Base-by-base conservation (phyloP, 2,888 invertebrate genomes). In the Capitulum mitella region DNA sequence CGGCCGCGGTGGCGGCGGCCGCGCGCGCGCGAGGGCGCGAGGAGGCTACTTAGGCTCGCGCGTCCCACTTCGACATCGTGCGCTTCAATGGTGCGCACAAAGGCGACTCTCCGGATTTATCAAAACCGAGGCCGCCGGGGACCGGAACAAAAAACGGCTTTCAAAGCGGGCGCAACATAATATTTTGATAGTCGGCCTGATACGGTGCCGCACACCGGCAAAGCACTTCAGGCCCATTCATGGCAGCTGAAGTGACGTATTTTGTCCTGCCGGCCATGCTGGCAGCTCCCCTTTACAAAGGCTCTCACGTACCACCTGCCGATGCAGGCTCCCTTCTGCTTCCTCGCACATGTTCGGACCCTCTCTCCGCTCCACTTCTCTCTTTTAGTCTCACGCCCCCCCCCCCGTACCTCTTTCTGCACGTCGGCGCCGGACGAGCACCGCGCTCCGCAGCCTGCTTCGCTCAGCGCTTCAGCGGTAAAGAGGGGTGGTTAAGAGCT, bases 221-320 rank as follows among this genome's bases (percentile, higher is more conserved):
- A 14, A 32, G 29, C 61, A 61, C 61, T 61, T 26, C n/a, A n/a
- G 32, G n/a, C 12, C 32, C 61, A 61, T 61, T 61, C 61, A 61
- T 61, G 29, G 29, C 12, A 26, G 29, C n/a, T 61, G 61, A 2
- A 61, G 61, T 61, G 61, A 29, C 32, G 61, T 61, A 61, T 61
- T 61, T 61, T 26, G 61, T 26, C 29, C n/a, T 14, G 29, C n/a
- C 61, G 61, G 29, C 61, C 32, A 26, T 26, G 29, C 32, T 26
- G 29, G 29, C 29, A 3, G 32, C 61, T 12, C n/a, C 8, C 3
- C 8, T 12, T 32, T 2, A 29, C 29, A 29, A 29, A 61, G 32
- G n/a, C 29, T 32, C n/a, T 61, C 61, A 61, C 61, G 61, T 61
- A 61, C 61, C 61, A 61, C 61, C 61, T 61, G 61, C 61, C 61